Evolutionary conservation across 2,888 invertebrate genomes (phyloP), one percentile per base, ranked within the genome.

Genomic region (Cheilosia variabilis): DNA sequence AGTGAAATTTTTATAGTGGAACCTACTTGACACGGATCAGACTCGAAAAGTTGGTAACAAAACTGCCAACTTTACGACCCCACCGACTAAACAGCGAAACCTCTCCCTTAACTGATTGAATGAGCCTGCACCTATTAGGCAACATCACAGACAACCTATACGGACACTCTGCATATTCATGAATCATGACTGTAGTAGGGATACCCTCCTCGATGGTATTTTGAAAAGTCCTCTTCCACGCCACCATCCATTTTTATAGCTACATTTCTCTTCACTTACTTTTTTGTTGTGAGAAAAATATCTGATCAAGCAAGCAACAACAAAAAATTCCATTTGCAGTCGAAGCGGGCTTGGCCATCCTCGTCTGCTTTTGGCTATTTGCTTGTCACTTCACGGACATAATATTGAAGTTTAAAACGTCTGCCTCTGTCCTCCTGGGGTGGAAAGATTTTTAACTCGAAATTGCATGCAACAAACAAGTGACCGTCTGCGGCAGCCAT

Each of bases 391-490:
- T 58, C 58, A 58, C 13, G 55, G 65, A 52, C 79, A 65, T 43
- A 69, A 72, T 43, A 69, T 55, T 65, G 24, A 60, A 55, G 76
- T 45, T 77, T 24, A n/a, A 34, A 13, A 37, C 19, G 52, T 68
- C 31, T 37, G 27, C 27, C 63, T 53, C 41, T 37, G 17, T 43
- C 17, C 31, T 31, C 31, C 17, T n/a, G 7, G 31, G 31, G 19
- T 47, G 17, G n/a, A 7, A 13, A 76, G 71, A 66, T 69, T 50
- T 80, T 77, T 77, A 75, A 68, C 69, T 79, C 41, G 47, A 65
- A 86, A 80, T 76, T 34, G 58, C 81, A 86, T 86, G 86, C 86
- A 81, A 76, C 53, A 31, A 72, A 71, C 71, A 76, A 86, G 60
- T 76, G 81, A 81, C 71, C 73, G 34, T 27, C 41, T 22, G 65